A percentile compares a stretch with the other conserved stretches of the same genome.
These are phyloP conservation scores for Harpagifer antarcticus DNA, from an alignment of 2,797 vertebrate species.

Conservation along the genomic window DNA sequence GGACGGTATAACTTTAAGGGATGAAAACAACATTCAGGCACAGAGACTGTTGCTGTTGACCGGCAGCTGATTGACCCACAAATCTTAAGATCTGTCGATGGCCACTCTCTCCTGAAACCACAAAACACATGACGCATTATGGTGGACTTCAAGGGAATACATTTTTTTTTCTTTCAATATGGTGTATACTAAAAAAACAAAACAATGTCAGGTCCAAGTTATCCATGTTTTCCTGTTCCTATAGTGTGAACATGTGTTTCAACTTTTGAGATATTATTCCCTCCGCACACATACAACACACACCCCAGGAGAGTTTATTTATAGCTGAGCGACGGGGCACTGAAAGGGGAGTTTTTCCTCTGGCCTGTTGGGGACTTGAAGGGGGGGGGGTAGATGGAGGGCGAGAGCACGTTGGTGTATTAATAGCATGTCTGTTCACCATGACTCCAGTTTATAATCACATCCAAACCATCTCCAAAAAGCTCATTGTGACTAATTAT, in stretches of 20 bases:
- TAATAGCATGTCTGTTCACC: constrained; percentile 80
- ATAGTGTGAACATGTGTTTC: constrained; percentile 64
- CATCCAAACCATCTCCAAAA: constrained; percentile 49
- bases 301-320: constrained; percentile 77
- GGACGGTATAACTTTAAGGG: background rate
- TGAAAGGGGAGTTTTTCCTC: constrained; percentile 86
- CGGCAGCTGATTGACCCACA: too few relatives aligned
- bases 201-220: constrained; percentile 37
- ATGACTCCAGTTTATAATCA: constrained; percentile 70
- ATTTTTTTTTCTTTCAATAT: background rate
- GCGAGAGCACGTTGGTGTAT: constrained; percentile 71
- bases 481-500: constrained; percentile 23
- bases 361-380: constrained; percentile 70
- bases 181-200: constrained; percentile 10
- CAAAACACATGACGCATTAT: background rate
- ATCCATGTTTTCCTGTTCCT: constrained; percentile 49
- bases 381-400: constrained; percentile 48
- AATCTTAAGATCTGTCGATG: too few relatives aligned
- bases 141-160: background rate
- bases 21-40: background rate
- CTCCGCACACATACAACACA: constrained; percentile 51
- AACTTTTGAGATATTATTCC: constrained; percentile 46
- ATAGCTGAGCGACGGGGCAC: constrained; percentile 82
- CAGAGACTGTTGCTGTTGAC: background rate
- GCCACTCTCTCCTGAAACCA: too few relatives aligned